Evolutionary conservation across 2,113 vertebrate species (phyloP).

Genomic region (Ariopsis seemanni): DNA sequence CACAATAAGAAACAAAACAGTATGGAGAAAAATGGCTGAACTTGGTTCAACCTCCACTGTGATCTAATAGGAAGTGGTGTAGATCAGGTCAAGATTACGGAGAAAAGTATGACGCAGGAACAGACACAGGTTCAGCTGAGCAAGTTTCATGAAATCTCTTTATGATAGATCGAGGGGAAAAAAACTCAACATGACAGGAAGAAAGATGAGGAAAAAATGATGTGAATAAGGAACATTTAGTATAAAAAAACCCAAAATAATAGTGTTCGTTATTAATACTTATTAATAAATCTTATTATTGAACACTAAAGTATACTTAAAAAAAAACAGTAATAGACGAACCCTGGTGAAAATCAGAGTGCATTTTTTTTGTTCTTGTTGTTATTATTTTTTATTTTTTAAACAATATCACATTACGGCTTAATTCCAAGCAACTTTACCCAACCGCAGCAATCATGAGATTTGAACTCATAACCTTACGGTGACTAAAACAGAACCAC

Average conservation of each 20-base stretch:
- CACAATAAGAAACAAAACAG: not conserved
- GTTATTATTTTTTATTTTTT: not conserved
- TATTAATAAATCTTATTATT: not conserved
- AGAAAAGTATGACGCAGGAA: not conserved
- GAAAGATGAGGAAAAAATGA: not conserved
- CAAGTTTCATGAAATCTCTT: not conserved
- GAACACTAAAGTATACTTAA: not conserved
- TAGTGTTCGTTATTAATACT: not conserved
- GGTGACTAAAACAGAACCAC: not conserved
- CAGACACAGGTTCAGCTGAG: not conserved
- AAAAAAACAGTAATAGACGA: not conserved
- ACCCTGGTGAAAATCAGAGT: not conserved
- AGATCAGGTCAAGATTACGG: not conserved
- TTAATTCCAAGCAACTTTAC: not conserved
- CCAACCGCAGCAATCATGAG: not conserved
- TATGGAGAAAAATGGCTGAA: not conserved
- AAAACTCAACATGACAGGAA: not conserved
- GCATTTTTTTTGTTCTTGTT: not conserved
- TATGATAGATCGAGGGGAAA: not conserved
- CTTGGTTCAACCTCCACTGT: not conserved
- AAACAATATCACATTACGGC: too few relatives aligned
- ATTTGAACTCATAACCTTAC: conserved; percentile 1
- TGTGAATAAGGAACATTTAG: not conserved
- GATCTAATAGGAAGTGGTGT: not conserved
- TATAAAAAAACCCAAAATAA: not conserved